A percentile compares a stretch with the other conserved stretches of the same genome.
phyloP scores from a whole-genome alignment of 2,113 vertebrate species.

The Misgurnus mizolepis region DNA sequence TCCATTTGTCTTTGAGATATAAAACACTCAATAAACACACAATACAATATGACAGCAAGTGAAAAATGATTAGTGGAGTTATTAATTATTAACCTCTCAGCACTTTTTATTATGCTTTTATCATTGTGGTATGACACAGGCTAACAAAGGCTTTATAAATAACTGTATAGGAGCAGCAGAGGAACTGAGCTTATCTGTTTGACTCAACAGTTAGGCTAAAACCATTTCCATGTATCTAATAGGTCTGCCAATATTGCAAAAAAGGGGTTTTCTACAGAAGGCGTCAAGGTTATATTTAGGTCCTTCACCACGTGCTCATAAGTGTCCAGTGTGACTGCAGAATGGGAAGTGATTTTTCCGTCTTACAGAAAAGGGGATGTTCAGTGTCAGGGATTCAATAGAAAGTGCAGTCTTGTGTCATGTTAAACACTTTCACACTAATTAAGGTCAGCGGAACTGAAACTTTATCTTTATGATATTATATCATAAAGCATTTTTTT shows the following conservation, averaged over 20 bases:
- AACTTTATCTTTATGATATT: neutral
- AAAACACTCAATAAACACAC: no score
- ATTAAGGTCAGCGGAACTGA: neutral
- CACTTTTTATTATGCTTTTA: neutral
- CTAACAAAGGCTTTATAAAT: no score
- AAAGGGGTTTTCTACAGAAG: neutral
- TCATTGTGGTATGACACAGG: no score
- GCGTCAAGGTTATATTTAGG: neutral
- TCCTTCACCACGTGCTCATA: neutral
- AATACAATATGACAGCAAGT: neutral
- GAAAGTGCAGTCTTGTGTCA: conserved; percentile 8
- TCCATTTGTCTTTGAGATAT: no score
- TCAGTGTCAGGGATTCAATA: neutral
- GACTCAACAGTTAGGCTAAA: neutral
- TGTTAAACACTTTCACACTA: neutral
- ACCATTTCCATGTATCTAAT: neutral
- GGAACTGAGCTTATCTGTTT: neutral
- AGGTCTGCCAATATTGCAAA: conserved; percentile 31
- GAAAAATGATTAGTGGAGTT: neutral
- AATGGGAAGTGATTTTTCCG: conserved; percentile 28
- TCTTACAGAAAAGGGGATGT: conserved; percentile 22
- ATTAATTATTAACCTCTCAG: conserved; percentile 5
- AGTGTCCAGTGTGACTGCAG: neutral
- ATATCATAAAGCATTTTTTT: no score
- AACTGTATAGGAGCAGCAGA: neutral